A percentile compares a stretch with the other conserved stretches of the same genome.
Evolutionary conservation across 2,888 invertebrate species (phyloP).

Genomic region (Protula sp.): DNA sequence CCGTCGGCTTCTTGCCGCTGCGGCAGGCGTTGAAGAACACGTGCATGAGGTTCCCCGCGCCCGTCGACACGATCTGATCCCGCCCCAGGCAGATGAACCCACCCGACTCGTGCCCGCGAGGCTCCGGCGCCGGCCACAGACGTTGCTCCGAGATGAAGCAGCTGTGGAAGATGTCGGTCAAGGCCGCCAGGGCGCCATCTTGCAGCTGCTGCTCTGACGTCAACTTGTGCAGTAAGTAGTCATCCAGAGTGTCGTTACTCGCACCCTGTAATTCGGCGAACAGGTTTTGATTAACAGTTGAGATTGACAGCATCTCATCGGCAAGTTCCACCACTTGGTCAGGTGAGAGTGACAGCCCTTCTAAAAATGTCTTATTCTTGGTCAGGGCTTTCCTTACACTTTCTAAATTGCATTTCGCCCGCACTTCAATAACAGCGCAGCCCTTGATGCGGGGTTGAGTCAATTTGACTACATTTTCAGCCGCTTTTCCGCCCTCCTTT

Average conservation of each 20-base stretch:
- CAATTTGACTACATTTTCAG: not conserved
- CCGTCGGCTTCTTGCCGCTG: conserved; percentile 40
- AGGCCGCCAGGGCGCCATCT: conserved; percentile 37
- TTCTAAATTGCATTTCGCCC: conserved; percentile 44
- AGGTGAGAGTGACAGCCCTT: conserved; percentile 4
- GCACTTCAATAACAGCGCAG: conserved; percentile 41
- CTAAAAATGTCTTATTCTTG: conserved; percentile 34
- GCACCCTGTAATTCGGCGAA: conserved; percentile 37
- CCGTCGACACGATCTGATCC: conserved; percentile 45
- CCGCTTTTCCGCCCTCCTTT: not conserved
- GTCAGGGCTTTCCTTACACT: conserved; percentile 36
- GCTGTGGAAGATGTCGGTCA: conserved; percentile 51
- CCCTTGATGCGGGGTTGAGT: conserved; percentile 28
- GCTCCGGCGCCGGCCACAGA: conserved; percentile 25
- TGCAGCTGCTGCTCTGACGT: conserved; percentile 25
- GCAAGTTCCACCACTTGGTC: conserved; percentile 20
- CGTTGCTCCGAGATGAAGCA: conserved; percentile 49
- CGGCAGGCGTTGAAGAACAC: conserved; percentile 39
- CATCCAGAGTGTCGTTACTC: conserved; percentile 40
- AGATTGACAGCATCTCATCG: conserved; percentile 35
- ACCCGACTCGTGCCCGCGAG: conserved; percentile 41
- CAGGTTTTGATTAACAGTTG: conserved; percentile 38
- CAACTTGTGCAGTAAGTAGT: conserved; percentile 39
- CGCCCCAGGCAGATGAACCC: conserved; percentile 42
- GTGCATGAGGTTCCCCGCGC: conserved; percentile 42